phyloP scores from a whole-genome alignment of 2,113 vertebrate genomes.

The Lamprotornis superbus region DNA sequence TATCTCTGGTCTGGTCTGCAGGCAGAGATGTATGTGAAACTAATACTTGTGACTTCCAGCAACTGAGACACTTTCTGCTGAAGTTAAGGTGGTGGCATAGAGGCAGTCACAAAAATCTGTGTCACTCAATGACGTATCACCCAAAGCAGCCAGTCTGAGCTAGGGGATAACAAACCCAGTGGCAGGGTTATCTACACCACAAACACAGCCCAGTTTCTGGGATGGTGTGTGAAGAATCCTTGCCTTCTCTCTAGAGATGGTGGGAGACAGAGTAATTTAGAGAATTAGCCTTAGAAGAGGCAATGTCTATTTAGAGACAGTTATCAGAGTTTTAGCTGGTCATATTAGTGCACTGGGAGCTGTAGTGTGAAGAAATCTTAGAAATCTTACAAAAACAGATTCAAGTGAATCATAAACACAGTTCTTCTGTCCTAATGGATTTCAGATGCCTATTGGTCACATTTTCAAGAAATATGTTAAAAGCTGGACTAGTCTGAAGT shows the following conservation, averaged over 20 bases:
- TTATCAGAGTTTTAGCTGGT: background rate
- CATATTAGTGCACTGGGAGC: background rate
- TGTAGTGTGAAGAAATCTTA: background rate
- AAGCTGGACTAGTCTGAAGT: background rate
- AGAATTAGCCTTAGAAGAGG: background rate
- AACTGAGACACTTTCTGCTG: background rate
- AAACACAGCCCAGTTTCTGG: background rate
- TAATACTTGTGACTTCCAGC: background rate
- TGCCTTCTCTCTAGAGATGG: background rate
- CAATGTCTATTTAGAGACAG: background rate
- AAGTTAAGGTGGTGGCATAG: background rate
- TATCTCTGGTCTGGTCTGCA: slow-evolving; percentile 19
- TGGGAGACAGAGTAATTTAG: background rate
- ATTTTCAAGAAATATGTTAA: background rate
- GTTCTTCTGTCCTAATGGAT: background rate
- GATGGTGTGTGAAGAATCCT: background rate
- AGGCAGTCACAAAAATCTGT: background rate
- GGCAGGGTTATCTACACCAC: background rate
- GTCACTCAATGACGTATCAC: background rate
- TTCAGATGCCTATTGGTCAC: background rate
- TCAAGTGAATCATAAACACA: background rate
- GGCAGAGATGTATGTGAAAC: background rate
- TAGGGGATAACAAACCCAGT: background rate
- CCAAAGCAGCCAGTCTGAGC: background rate
- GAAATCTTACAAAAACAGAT: background rate